A percentile compares a stretch with the other conserved stretches of the same genome.
phyloP scores from a whole-genome alignment of 2,888 invertebrate genomes.

The Psylliodes chrysocephalus region DNA sequence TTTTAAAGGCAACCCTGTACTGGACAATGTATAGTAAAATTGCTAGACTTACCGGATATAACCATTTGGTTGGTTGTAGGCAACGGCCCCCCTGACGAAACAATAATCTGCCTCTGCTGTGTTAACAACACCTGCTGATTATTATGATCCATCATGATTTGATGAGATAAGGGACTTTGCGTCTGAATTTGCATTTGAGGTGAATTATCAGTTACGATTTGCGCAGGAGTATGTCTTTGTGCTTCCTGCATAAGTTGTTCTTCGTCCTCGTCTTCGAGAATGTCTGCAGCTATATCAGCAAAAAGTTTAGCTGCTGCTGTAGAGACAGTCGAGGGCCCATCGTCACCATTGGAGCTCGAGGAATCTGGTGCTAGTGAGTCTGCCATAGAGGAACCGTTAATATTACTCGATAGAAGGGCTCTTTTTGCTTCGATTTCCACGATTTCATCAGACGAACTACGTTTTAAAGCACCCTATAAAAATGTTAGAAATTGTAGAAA shows the following conservation, averaged over 20 bases:
- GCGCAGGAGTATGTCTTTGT: conserved; percentile 35
- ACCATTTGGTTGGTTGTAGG: conserved; percentile 54
- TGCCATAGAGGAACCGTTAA: conserved; percentile 57
- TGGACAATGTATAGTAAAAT: no score
- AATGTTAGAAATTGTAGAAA: no score
- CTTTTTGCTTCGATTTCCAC: conserved; percentile 66
- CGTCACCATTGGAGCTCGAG: conserved; percentile 65
- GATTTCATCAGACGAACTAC: conserved; percentile 60
- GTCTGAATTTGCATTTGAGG: conserved; percentile 36
- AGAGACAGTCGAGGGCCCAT: conserved; percentile 73
- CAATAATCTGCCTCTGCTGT: conserved; percentile 67
- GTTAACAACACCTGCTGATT: conserved; percentile 59
- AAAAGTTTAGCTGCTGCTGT: conserved; percentile 88
- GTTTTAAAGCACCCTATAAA: conserved; percentile 55
- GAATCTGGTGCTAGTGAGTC: conserved; percentile 66
- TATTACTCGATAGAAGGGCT: conserved; percentile 53
- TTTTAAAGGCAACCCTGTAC: no score
- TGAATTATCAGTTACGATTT: conserved; percentile 29
- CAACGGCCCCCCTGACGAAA: conserved; percentile 59
- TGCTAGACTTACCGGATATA: conserved; percentile 48
- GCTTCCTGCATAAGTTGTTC: conserved; percentile 62
- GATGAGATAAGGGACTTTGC: conserved; percentile 50
- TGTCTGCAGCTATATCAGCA: conserved; percentile 86
- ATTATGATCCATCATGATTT: conserved; percentile 59
- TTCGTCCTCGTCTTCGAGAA: conserved; percentile 82